A percentile compares a stretch with the other conserved stretches of the same genome.
These are phyloP conservation scores for Cydia splendana DNA, from an alignment of 1,140 invertebrate genomes.

Conservation along the genomic window DNA sequence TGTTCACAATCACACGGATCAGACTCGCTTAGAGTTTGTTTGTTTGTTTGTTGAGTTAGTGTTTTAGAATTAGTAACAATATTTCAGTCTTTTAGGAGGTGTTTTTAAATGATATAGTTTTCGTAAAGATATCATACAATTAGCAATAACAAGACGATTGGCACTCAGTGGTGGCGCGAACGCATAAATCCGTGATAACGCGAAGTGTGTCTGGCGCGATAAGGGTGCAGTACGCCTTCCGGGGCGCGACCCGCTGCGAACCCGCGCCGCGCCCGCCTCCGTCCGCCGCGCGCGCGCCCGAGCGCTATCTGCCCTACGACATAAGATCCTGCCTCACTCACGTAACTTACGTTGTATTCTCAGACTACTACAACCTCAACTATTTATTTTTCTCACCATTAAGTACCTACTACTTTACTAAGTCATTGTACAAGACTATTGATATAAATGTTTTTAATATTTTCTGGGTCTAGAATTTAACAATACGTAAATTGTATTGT, in stretches of 20 bases:
- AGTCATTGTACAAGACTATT: no score
- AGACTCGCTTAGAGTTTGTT: no score
- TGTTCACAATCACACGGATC: no score
- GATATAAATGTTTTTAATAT: no score
- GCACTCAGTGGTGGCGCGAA: conserved; percentile 54
- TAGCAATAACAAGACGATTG: conserved; percentile 50
- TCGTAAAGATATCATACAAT: conserved; percentile 28
- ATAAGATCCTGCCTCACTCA: not conserved
- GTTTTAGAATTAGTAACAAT: not conserved
- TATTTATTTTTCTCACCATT: no score
- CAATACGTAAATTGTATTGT: no score
- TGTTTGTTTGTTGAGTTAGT: no score
- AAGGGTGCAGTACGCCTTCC: conserved; percentile 73
- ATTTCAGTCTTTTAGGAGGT: not conserved
- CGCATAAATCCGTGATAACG: conserved; percentile 74
- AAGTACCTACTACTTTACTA: no score
- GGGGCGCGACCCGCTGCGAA: conserved; percentile 64
- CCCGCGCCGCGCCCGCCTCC: conserved; percentile 54
- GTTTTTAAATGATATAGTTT: conserved; percentile 49
- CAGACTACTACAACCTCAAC: not conserved
- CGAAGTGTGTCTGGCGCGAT: conserved; percentile 72
- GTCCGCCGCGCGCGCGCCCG: conserved; percentile 43
- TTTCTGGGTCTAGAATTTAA: no score
- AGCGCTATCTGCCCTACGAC: conserved; percentile 11
- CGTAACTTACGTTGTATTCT: not conserved